Evolutionary conservation across 2,797 vertebrate genomes (phyloP), one percentile per base, ranked within the genome.

Genomic region (Heterohyrax brucei): DNA sequence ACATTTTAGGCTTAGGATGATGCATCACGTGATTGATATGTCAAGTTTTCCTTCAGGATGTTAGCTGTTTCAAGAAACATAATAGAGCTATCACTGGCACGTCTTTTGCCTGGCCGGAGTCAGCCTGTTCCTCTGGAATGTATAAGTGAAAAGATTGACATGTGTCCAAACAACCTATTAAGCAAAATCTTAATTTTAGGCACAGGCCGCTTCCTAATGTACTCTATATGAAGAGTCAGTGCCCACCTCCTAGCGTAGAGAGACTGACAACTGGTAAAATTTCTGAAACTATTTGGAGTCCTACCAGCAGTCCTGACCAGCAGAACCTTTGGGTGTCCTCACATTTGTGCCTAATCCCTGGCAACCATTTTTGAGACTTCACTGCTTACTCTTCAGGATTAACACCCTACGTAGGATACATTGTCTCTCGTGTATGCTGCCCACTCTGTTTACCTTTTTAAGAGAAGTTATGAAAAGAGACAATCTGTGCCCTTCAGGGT

Each of bases 1-100:
- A 87, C 78, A 95, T 93, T 92, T 95, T 44, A 95, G 50, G 2
- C 59, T 96, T 94, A 72, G 70, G 14, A 89, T 88, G 96, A 97
- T 94, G 26, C 26, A 85, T 92, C 87, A 56, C 24, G 39, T 83
- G 22, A 46, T 64, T 95, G 94, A 86, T 50, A 78, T 10, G 6
- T 89, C 86, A 96, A 84, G 64, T 92, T 97, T 97, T 97, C 75
- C 73, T 44, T 73, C 95, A 64, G 91, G 87, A 30, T 50, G 10
- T 53, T 73, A 3, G 0, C 64, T 81, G 64, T 33, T 85, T 62
- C 76, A 72, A 80, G 80, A 88, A 59, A 87, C 19, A 78, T 70
- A 83, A 92, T 44, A 14, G 50, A 19, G 22, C 62, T 76, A 86
- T 89, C 78, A 78, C 16, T 56, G 16, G 21, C 44, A 56, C n/a